Conservation (phyloP, 2,797 vertebrate species). For the Xenentodon cancila region DNA sequence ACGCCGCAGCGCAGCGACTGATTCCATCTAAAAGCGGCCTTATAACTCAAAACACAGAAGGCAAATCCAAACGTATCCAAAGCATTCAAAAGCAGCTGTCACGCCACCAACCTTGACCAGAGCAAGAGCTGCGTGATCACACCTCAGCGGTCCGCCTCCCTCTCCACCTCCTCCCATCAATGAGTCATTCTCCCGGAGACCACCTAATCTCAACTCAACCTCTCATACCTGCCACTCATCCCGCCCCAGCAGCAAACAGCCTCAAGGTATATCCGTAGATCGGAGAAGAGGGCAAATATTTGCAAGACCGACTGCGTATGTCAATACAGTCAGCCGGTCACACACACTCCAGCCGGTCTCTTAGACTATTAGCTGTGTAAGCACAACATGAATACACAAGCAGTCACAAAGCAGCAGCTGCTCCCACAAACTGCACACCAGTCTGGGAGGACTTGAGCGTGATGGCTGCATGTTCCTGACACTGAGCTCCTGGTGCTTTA, state of each 20-base stretch:
- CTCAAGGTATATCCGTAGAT: slow-evolving; percentile 29
- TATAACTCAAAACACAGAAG: too few relatives aligned
- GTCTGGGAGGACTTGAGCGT: not conserved
- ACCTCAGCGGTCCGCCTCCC: not conserved
- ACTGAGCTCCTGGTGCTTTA: not conserved
- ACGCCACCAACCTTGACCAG: slow-evolving; percentile 2
- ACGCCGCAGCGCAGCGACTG: too few relatives aligned
- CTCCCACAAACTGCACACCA: not conserved
- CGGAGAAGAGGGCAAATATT: slow-evolving; percentile 64
- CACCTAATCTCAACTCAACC: slow-evolving; percentile 42
- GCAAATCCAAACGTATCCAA: too few relatives aligned
- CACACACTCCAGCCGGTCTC: slow-evolving; percentile 20
- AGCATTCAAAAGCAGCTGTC: not conserved
- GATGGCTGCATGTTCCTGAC: slow-evolving; percentile 5
- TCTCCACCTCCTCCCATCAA: slow-evolving; percentile 1
- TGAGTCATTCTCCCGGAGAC: slow-evolving; percentile 35
- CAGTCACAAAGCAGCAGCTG: slow-evolving; percentile 12
- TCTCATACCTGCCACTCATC: slow-evolving; percentile 22
- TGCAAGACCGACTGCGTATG: slow-evolving; percentile 25
- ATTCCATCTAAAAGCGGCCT: too few relatives aligned
- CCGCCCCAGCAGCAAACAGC: slow-evolving; percentile 50
- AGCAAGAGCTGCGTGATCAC: slow-evolving; percentile 18
- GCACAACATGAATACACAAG: slow-evolving; percentile 39
- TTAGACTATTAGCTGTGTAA: slow-evolving; percentile 27
- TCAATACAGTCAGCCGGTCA: slow-evolving; percentile 11